A percentile compares a stretch with the other conserved stretches of the same genome.
Conservation (phyloP, 2,888 invertebrate species). For the Tachina lurida region DNA sequence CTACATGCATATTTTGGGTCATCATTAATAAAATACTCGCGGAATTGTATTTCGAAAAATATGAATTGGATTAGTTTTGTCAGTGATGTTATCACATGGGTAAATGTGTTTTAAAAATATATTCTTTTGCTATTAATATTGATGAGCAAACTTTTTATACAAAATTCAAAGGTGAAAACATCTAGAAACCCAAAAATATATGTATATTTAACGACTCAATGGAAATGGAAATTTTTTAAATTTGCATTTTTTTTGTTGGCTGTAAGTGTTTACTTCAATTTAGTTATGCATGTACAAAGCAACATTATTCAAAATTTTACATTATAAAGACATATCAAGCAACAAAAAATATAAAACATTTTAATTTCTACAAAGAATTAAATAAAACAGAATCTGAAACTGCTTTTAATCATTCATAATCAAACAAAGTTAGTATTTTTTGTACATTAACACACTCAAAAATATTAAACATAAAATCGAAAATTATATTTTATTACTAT, state of each 20-base stretch:
- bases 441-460: slow-evolving; percentile 15
- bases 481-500: background rate
- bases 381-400: too few species aligned
- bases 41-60: too few species aligned
- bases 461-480: background rate
- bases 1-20: too few species aligned
- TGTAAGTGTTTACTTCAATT: background rate
- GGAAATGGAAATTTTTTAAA: background rate
- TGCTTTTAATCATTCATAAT: background rate
- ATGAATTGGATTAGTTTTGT: too few species aligned
- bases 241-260: background rate
- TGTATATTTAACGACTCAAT: too few species aligned
- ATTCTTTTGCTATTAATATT: background rate
- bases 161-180: background rate
- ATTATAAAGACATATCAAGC: too few species aligned
- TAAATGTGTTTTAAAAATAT: too few species aligned
- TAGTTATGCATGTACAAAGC: background rate
- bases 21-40: too few species aligned
- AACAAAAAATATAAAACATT: too few species aligned
- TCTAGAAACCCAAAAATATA: too few species aligned
- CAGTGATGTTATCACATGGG: too few species aligned
- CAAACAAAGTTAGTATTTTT: background rate
- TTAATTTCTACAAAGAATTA: too few species aligned
- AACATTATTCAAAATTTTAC: background rate
- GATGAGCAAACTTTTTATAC: background rate